These are phyloP conservation scores for Odontomachus brunneus DNA, from an alignment of 1,140 invertebrate species.

Conservation along the genomic window DNA sequence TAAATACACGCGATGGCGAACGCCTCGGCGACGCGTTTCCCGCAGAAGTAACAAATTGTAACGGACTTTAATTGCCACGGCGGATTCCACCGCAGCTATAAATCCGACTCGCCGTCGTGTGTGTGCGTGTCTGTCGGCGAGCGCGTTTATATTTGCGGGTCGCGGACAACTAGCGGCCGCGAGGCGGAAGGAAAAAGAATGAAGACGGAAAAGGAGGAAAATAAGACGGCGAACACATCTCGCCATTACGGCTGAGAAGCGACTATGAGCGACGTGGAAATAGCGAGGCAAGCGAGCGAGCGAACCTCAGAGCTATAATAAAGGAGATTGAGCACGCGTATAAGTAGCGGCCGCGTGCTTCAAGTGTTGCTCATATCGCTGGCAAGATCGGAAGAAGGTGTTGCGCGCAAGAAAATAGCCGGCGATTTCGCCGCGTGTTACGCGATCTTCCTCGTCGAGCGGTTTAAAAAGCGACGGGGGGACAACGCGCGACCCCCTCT, in stretches of 20 bases:
- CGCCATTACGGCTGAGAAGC: conserved; percentile 48
- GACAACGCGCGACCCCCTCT: too few relatives aligned
- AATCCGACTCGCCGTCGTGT: conserved; percentile 26
- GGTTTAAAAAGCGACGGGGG: too few relatives aligned
- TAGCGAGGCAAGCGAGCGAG: background rate
- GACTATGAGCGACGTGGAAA: conserved; percentile 54
- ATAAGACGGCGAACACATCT: conserved; percentile 56
- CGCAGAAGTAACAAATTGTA: conserved; percentile 46
- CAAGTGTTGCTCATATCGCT: conserved; percentile 35
- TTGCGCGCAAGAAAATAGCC: too few relatives aligned
- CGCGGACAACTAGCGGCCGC: conserved; percentile 21
- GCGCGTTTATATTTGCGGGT: conserved; percentile 21
- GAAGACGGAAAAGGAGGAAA: conserved; percentile 25
- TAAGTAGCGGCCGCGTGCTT: conserved; percentile 32
- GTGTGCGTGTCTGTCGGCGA: too few relatives aligned
- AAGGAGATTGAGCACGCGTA: conserved; percentile 50
- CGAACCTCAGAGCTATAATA: conserved; percentile 46
- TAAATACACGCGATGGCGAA: too few relatives aligned
- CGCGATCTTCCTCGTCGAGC: too few relatives aligned
- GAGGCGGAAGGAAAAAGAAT: conserved; percentile 21
- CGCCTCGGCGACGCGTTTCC: conserved; percentile 2
- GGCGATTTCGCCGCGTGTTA: too few relatives aligned
- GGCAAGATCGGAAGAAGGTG: too few relatives aligned
- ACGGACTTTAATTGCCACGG: conserved; percentile 51
- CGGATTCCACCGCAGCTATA: conserved; percentile 32